Conservation (phyloP, 1,140 invertebrate genomes). For the Caenorhabditis inopinata region DNA sequence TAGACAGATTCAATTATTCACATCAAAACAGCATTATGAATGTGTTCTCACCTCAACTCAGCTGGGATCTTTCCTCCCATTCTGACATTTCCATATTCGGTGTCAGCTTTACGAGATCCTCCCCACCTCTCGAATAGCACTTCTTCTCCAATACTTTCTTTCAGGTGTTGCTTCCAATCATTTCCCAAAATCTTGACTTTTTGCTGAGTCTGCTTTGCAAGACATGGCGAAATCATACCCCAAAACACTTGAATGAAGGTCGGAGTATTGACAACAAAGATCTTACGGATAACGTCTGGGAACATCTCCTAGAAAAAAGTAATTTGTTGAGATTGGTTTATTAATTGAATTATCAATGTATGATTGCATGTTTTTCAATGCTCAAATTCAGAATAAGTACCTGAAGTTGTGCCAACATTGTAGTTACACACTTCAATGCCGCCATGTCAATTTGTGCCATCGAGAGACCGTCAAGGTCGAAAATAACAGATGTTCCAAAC, state of each 20-base stretch:
- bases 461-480: slow-evolving; percentile 56
- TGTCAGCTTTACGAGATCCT: slow-evolving; percentile 47
- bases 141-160: slow-evolving; percentile 52
- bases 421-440: slow-evolving; percentile 52
- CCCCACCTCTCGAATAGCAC: slow-evolving; percentile 56
- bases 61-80: slow-evolving; percentile 54
- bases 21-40: neutral
- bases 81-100: slow-evolving; percentile 52
- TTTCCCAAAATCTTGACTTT: slow-evolving; percentile 56
- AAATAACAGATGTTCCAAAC: slow-evolving; percentile 56
- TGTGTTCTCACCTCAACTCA: slow-evolving; percentile 41
- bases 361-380: no score
- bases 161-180: slow-evolving; percentile 54
- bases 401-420: slow-evolving; percentile 53
- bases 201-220: slow-evolving; percentile 57
- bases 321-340: no score
- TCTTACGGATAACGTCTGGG: slow-evolving; percentile 56
- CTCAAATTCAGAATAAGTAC: neutral
- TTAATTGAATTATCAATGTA: no score
- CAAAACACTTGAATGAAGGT: slow-evolving; percentile 52
- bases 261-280: slow-evolving; percentile 53
- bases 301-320: slow-evolving; percentile 49
- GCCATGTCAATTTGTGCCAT: slow-evolving; percentile 50
- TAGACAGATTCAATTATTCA: neutral
- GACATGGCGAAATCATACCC: slow-evolving; percentile 47